Percentiles rank a stretch among this genome's conserved stretches.
These are phyloP conservation scores for Norana najaformis DNA, from an alignment of 2,888 invertebrate genomes.

Conservation along the genomic window DNA sequence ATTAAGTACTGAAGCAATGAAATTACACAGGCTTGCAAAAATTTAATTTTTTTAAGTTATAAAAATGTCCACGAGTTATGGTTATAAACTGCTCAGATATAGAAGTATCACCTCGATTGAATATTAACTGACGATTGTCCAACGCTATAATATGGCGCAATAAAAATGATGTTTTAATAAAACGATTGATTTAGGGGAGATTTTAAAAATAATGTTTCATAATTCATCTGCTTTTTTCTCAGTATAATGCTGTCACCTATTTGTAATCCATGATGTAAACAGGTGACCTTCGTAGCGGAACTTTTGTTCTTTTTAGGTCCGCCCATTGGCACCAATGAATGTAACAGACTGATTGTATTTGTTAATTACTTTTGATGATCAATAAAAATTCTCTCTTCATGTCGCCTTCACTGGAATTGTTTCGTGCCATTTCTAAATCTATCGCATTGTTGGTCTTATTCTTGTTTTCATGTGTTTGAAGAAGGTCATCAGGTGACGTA, in stretches of 20 bases:
- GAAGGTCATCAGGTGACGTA: neutral
- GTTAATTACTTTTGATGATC: too few species aligned
- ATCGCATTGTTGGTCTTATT: too few species aligned
- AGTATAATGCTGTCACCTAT: too few species aligned
- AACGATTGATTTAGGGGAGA: neutral
- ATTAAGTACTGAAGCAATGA: too few species aligned
- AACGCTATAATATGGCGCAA: neutral
- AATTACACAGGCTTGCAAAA: too few species aligned
- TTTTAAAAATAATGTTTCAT: neutral
- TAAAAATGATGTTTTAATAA: neutral
- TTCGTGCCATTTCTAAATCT: neutral
- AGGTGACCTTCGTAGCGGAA: too few species aligned
- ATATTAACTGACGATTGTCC: neutral
- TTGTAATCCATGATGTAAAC: too few species aligned
- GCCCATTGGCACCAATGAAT: too few species aligned
- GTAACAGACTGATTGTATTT: too few species aligned
- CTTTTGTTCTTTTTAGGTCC: too few species aligned
- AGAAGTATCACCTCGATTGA: neutral
- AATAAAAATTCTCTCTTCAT: too few species aligned
- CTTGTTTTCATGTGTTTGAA: neutral
- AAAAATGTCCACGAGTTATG: neutral
- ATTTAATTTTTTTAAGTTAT: too few species aligned
- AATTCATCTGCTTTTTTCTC: neutral
- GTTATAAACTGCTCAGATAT: neutral
- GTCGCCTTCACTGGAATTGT: neutral